Conservation (phyloP, 2,797 vertebrate species). For the Hydrophis major region DNA sequence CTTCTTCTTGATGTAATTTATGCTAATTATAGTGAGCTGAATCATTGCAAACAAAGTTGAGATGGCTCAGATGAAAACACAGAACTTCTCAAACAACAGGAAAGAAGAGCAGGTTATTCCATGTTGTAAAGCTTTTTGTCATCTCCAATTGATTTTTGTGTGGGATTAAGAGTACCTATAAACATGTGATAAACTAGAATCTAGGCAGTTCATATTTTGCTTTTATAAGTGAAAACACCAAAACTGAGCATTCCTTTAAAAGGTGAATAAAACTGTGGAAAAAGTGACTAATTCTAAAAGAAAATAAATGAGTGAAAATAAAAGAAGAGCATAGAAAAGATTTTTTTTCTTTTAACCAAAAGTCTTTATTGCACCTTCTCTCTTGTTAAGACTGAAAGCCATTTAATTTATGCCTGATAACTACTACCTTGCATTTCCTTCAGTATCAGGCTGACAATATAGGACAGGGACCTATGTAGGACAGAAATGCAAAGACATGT, state of each 20-base stretch:
- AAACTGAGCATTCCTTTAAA: neutral
- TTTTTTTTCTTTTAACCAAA: neutral
- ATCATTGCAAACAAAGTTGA: constrained; percentile 4
- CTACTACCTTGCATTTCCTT: neutral
- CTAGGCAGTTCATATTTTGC: neutral
- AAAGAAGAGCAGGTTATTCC: constrained; percentile 8
- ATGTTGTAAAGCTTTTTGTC: neutral
- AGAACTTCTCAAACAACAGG: constrained; percentile 6
- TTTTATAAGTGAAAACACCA: neutral
- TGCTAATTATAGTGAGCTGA: constrained; percentile 19
- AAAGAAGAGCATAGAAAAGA: neutral
- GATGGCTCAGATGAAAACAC: neutral
- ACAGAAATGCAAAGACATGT: neutral
- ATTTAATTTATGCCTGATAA: neutral
- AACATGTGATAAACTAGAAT: neutral
- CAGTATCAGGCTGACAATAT: neutral
- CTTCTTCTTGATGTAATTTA: constrained; percentile 16
- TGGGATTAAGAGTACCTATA: neutral
- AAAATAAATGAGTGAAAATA: neutral
- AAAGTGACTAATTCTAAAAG: neutral
- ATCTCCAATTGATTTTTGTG: neutral
- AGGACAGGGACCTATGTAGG: neutral
- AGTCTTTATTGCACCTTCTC: neutral
- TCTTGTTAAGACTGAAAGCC: neutral
- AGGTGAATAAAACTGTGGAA: neutral